Base-by-base conservation (phyloP, 2,797 vertebrate genomes). In the Chelidonichthys spinosus region DNA sequence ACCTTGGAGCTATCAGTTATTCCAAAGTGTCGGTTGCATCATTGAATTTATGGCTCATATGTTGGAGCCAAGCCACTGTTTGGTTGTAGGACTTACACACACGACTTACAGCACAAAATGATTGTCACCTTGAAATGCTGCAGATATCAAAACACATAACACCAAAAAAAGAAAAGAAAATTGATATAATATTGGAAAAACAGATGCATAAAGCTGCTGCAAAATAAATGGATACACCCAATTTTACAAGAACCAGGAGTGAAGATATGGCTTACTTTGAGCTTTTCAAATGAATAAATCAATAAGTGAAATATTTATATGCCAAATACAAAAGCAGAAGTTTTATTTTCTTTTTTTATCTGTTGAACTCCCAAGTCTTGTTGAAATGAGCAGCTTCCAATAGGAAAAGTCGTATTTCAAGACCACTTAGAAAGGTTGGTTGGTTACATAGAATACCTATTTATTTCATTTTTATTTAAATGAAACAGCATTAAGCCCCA, bases 41-140 rank as follows among this genome's bases (percentile, higher is more conserved):
- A 78, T 85, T 85, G 67, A 78, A 46, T 84, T 78, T 58, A 69
- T 58, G 66, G 74, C 69, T 66, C 55, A 47, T 44, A 47, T 40
- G 39, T 58, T 40, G 66, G 61, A 78, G 63, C 39, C 54, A 7
- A 56, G 64, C 63, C 56, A 64, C 49, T 35, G 63, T 61, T 64
- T n/a, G 69, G 52, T 72, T 65, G 67, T 36, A 66, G 36, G 37
- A 55, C 46, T 70, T 10, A 73, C 15, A 1, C 25, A 25, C 25
- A 25, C 25, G 25, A 25, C 54, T 65, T 49, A 65, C 11, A 42
- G 14, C 1, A 4, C 6, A 36, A 58, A 59, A 52, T 7, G 0
- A 3, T 33, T 8, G n/a, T 37, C 14, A 52, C 2, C 46, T 61
- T 14, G 43, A 60, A 55, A 74, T 39, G 2, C 33, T 39, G 1